Evolutionary conservation across 2,113 vertebrate genomes (phyloP), one percentile per base, ranked within the genome.

Genomic region (Myotis davidii): DNA sequence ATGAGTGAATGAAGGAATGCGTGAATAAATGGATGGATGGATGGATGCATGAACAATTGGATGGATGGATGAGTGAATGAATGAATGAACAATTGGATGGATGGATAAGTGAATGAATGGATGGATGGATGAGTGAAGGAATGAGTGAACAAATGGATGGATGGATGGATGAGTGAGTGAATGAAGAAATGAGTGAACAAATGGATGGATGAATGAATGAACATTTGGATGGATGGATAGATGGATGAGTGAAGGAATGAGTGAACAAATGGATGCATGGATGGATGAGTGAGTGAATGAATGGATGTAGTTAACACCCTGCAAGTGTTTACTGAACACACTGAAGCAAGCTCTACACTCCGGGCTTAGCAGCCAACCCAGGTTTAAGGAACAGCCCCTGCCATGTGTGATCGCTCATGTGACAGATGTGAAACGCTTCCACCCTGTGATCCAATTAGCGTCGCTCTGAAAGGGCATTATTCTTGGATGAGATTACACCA

Each of bases 391-490:
- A 85, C 83, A 6, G 69, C 64, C 52, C 37, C 89, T 90, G 84
- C 91, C 93, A 52, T 78, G 76, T 90, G 76, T 32, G 69, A 45
- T 23, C 13, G 9, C 61, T 82, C 82, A 65, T 65, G 81, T 93
- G 96, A 90, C 95, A 96, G 96, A 97, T 97, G 93, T 88, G 89
- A 93, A 73, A 65, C 29, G 76, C 94, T 91, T 9, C 79, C 54
- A 61, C 91, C 93, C 90, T 11, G 70, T 90, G 94, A 97, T 95
- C 95, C 84, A 91, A 96, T 97, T 94, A 97, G 87, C 84, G 81
- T 87, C 21, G 2, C 95, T 96, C 91, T 90, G 12, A 97, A 97
- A 97, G 95, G 96, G 90, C 87, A 96, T 97, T 94, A 96, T 95
- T 97, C 93, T 96, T 91, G 81, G 96, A 93, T 94, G 92, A 48